A percentile compares a stretch with the other conserved stretches of the same genome.
These are phyloP conservation scores for Pristis pectinata DNA, from an alignment of 2,797 vertebrate species.

Conservation along the genomic window DNA sequence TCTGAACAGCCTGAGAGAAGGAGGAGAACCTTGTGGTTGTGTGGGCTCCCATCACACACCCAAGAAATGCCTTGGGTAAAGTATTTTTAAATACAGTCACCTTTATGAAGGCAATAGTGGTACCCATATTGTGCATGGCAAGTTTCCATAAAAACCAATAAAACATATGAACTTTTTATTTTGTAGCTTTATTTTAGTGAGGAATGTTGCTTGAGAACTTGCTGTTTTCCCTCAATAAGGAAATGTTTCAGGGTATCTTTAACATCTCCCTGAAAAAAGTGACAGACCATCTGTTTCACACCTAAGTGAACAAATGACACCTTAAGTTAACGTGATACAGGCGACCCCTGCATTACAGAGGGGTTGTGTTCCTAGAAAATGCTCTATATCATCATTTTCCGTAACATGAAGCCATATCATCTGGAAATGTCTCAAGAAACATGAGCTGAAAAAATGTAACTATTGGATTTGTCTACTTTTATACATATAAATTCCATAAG, in stretches of 20 bases:
- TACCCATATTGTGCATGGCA: not conserved
- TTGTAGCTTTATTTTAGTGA: not conserved
- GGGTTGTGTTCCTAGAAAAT: no score
- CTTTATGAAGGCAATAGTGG: not conserved
- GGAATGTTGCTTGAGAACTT: not conserved
- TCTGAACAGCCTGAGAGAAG: not conserved
- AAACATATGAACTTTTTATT: not conserved
- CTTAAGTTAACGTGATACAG: no score
- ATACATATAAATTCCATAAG: no score
- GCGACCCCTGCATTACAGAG: no score
- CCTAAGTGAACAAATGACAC: not conserved
- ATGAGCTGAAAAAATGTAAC: no score
- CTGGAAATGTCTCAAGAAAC: no score
- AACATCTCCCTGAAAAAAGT: not conserved
- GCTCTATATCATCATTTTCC: no score
- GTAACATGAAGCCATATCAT: no score
- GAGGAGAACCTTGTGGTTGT: not conserved
- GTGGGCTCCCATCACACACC: not conserved
- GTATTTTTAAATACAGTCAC: not conserved
- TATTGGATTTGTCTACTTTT: no score
- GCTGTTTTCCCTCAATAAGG: not conserved
- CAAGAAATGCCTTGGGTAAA: not conserved
- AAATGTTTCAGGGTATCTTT: not conserved
- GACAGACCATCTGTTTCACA: not conserved
- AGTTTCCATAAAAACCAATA: not conserved